Conservation (phyloP, 1,140 invertebrate species). For the Papilio polyxenes region DNA sequence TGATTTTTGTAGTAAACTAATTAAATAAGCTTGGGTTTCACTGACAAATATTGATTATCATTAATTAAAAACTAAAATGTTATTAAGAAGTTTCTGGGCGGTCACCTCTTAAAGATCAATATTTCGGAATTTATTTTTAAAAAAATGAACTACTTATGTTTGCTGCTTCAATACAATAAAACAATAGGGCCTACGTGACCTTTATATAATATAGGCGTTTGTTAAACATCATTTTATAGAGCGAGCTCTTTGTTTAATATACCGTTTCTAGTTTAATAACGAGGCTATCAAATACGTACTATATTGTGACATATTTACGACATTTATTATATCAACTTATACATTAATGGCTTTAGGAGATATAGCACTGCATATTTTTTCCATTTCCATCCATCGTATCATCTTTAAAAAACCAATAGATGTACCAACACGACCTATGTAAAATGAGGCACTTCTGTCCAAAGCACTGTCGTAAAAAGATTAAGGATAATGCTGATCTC, state of each 20-base stretch:
- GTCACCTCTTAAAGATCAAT: not conserved
- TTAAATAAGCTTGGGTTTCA: not conserved
- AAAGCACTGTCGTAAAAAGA: too few relatives aligned
- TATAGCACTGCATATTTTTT: not conserved
- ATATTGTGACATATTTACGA: slow-evolving; percentile 36
- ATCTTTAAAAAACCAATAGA: not conserved
- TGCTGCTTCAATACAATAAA: slow-evolving; percentile 33
- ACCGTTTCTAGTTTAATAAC: slow-evolving; percentile 32
- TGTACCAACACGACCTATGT: not conserved
- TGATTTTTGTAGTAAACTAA: not conserved
- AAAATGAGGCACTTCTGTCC: too few relatives aligned
- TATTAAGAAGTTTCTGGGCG: not conserved
- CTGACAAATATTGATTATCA: not conserved
- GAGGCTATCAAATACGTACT: slow-evolving; percentile 31
- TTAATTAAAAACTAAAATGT: not conserved
- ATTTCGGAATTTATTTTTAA: not conserved
- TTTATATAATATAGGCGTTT: slow-evolving; percentile 31
- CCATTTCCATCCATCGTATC: not conserved
- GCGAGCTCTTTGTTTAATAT: slow-evolving; percentile 34
- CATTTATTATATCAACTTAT: slow-evolving; percentile 31
- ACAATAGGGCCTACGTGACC: slow-evolving; percentile 34
- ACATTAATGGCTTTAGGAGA: slow-evolving; percentile 7
- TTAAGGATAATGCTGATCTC: too few relatives aligned
- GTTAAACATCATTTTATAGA: slow-evolving; percentile 33
- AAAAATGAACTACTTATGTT: slow-evolving; percentile 10